A percentile compares a stretch with the other conserved stretches of the same genome.
phyloP scores from a whole-genome alignment of 2,797 vertebrate genomes.

The Crocodylus rhombifer region DNA sequence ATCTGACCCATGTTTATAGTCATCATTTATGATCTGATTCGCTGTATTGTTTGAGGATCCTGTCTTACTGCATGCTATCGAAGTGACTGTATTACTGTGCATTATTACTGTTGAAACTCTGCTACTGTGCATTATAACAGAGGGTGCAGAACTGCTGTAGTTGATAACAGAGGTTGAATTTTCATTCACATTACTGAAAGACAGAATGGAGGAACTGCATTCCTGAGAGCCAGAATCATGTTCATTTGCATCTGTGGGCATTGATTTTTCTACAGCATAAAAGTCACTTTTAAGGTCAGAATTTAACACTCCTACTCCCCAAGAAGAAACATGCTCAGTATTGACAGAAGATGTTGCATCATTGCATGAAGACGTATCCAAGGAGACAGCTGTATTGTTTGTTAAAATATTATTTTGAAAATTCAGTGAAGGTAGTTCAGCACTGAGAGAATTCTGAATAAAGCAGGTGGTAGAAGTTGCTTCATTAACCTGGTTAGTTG shows the following conservation, averaged over 20 bases:
- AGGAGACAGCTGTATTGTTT: conserved; percentile 82
- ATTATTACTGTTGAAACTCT: conserved; percentile 83
- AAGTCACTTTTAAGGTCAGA: conserved; percentile 67
- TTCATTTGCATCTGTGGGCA: conserved; percentile 43
- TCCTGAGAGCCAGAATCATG: conserved; percentile 30
- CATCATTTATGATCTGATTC: conserved; percentile 72
- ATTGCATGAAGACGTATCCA: conserved; percentile 85
- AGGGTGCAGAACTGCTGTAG: conserved; percentile 82
- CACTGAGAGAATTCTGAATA: conserved; percentile 74
- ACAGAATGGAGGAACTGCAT: conserved; percentile 29
- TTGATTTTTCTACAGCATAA: conserved; percentile 62
- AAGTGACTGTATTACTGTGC: conserved; percentile 81
- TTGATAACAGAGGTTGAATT: conserved; percentile 84
- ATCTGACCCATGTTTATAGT: conserved; percentile 74
- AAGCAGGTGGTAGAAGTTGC: conserved; percentile 71
- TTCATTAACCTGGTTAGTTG: conserved; percentile 77
- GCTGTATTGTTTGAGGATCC: conserved; percentile 34
- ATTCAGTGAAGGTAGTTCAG: conserved; percentile 81
- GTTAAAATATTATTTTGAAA: conserved; percentile 82
- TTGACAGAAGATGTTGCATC: conserved; percentile 58
- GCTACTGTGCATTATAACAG: conserved; percentile 85
- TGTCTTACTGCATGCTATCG: conserved; percentile 68
- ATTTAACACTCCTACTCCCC: conserved; percentile 73
- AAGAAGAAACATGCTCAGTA: conserved; percentile 59
- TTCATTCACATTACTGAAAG: conserved; percentile 59